These are phyloP conservation scores for Heliocidaris tuberculata DNA, from an alignment of 35 echinoderm and acorn worm species.

Conservation along the genomic window DNA sequence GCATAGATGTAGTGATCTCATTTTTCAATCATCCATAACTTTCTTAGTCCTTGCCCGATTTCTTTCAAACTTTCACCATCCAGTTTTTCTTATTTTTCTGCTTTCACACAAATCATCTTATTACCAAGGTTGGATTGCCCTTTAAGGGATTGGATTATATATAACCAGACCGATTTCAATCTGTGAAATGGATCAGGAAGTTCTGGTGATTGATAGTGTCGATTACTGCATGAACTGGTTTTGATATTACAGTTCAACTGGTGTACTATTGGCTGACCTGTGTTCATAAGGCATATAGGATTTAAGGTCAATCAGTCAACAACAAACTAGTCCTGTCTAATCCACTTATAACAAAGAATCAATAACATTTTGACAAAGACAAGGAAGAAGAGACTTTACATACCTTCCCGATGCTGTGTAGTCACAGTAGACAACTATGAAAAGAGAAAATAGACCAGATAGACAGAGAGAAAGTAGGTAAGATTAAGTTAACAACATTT, in stretches of 20 bases:
- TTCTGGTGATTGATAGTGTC: too few relatives aligned
- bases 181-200: too few relatives aligned
- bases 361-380: not conserved
- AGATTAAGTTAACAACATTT: not conserved
- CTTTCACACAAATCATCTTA: too few relatives aligned
- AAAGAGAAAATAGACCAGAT: slow-evolving; percentile 40
- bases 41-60: too few relatives aligned
- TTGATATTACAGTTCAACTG: not conserved
- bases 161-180: too few relatives aligned
- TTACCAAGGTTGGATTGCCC: too few relatives aligned
- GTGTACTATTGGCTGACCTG: not conserved
- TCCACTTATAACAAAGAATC: not conserved
- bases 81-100: too few relatives aligned
- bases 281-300: not conserved
- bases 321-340: not conserved
- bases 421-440: slow-evolving; percentile 81
- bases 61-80: too few relatives aligned
- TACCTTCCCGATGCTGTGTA: slow-evolving; percentile 93
- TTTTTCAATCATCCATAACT: too few relatives aligned
- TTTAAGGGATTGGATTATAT: too few relatives aligned
- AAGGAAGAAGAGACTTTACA: not conserved
- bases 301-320: not conserved
- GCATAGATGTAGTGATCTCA: too few relatives aligned
- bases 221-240: too few relatives aligned
- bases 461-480: slow-evolving; percentile 24